Conservation (phyloP, 2,797 vertebrate genomes). For the Malacoctenus gilli region DNA sequence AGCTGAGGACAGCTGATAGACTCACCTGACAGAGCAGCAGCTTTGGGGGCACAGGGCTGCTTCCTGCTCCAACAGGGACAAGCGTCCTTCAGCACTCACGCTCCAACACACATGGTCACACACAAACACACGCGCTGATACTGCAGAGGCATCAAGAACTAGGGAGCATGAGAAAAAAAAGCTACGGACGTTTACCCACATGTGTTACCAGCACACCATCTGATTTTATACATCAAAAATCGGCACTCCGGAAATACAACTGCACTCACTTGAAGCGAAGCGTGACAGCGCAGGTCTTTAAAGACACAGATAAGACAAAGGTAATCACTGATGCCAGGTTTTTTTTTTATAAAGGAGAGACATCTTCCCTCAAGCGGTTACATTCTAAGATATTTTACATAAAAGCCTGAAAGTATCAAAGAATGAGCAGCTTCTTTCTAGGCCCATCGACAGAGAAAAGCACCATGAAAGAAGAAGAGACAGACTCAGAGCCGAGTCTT, state of each 20-base stretch:
- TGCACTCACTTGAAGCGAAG: conserved; percentile 14
- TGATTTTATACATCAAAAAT: conserved; percentile 21
- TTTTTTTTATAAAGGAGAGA: conserved; percentile 31
- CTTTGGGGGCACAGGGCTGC: conserved; percentile 45
- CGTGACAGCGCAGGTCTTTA: conserved; percentile 7
- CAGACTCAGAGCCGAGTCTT: conserved; percentile 14
- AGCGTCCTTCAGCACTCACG: conserved; percentile 41
- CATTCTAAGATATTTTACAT: conserved; percentile 40
- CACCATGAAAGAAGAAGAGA: conserved; percentile 22
- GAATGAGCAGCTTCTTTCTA: conserved; percentile 12
- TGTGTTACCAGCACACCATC: background rate
- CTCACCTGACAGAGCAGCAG: conserved; percentile 54
- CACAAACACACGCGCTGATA: conserved; percentile 13
- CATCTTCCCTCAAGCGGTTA: conserved; percentile 28
- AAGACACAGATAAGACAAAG: conserved; percentile 22
- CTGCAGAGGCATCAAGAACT: conserved; percentile 6
- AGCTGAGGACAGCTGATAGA: conserved; percentile 48
- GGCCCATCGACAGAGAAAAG: conserved; percentile 10
- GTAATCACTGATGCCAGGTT: conserved; percentile 24
- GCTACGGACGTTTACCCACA: conserved; percentile 19
- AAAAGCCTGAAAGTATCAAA: conserved; percentile 45
- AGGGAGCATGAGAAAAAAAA: conserved; percentile 30
- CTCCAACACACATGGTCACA: conserved; percentile 4
- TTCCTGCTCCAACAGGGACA: conserved; percentile 27
- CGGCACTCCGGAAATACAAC: conserved; percentile 7